Conservation (phyloP, 2,888 invertebrate species). For the Himalopsyche japonica region DNA sequence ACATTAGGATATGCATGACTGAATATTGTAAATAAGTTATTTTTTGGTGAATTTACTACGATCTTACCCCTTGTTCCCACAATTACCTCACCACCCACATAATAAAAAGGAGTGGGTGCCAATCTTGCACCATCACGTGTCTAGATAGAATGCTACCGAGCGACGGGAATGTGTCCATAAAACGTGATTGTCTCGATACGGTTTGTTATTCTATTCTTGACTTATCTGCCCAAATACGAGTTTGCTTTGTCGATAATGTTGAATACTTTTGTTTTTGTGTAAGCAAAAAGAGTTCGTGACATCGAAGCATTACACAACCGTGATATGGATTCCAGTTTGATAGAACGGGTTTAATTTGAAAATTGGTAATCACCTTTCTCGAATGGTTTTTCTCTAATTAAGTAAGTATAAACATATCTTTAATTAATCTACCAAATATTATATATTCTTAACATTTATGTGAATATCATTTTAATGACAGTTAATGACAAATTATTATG, state of each 20-base stretch:
- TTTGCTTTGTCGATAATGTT: neutral
- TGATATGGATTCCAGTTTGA: neutral
- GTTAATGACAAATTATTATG: no score
- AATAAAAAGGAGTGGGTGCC: neutral
- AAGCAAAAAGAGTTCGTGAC: neutral
- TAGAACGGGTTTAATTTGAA: neutral
- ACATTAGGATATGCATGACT: no score
- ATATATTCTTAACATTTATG: no score
- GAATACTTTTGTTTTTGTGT: neutral
- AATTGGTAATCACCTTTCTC: neutral
- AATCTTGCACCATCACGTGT: conserved; percentile 4
- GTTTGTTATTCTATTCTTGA: neutral
- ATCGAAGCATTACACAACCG: neutral
- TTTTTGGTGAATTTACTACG: neutral
- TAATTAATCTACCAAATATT: no score
- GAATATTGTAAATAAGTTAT: neutral
- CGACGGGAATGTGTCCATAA: conserved; percentile 6
- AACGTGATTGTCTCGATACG: conserved; percentile 19
- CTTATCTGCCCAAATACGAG: neutral
- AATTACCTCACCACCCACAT: neutral
- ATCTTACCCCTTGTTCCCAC: neutral
- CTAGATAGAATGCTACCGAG: neutral
- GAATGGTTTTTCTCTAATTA: neutral
- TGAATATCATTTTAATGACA: no score
- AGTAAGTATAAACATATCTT: no score